Evolutionary conservation across 2,888 invertebrate species (phyloP), one percentile per base, ranked within the genome.

Genomic region (Tetropium fuscum): DNA sequence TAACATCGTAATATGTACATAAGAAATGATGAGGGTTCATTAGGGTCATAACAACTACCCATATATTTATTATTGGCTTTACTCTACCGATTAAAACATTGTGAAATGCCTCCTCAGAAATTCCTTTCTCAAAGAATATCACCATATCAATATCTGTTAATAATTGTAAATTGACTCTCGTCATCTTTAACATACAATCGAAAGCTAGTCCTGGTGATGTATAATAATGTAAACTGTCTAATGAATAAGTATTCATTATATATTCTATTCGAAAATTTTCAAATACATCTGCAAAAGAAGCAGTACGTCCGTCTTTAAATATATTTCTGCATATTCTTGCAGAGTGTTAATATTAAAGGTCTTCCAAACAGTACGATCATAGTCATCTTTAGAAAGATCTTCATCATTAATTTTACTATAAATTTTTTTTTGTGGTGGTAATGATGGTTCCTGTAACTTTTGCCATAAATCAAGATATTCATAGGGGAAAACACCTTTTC

Each of bases 1-100:
- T 76, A 1, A 70, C 72, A 57, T 78, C 76, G 25, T n/a, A n/a
- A 66, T 7, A 30, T 66, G 66, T 76, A 76, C 41, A 71, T 61
- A 16, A 78, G 40, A 64, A 66, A 75, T 2, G 57, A 56, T 1
- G 44, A 47, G n/a, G 65, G 44, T 57, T 70, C 48, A 4, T 38
- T 43, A 2, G 60, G 18, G 66, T 80, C 56, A 61, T 67, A 78
- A 7, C 43, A 55, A 0, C 55, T 41, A 40, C 13, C 6, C 60
- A 79, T 66, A 58, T 76, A 79, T 58, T 69, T 74, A 61, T 80
- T 79, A 63, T 79, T 79, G 3, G 77, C 78, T 53, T 64, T 62
- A 1, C 71, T 68, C 64, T 76, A 71, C 20, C 59, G 1, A 43
- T 73, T 69, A 13, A 45, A 59, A 49, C 75, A 76, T 61, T 76